These are phyloP conservation scores for Bos javanicus DNA, from an alignment of 2,113 vertebrate genomes.

Conservation along the genomic window DNA sequence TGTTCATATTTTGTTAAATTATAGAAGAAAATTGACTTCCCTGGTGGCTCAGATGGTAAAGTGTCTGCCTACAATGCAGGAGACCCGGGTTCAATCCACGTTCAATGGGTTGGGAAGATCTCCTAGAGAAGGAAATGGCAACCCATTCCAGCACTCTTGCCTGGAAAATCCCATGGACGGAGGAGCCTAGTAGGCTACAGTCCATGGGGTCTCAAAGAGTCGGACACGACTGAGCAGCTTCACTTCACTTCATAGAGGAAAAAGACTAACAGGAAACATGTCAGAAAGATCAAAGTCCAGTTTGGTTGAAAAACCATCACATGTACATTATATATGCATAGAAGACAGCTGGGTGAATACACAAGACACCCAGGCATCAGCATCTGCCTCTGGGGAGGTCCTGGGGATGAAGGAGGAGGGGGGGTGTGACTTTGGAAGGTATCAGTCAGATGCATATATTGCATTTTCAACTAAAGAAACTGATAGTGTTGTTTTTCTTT, in stretches of 20 bases:
- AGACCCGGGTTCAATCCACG: fast-evolving
- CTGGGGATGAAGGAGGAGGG: too few relatives aligned
- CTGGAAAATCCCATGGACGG: background rate
- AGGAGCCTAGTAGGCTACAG: background rate
- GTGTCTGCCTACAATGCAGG: fast-evolving
- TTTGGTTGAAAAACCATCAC: background rate
- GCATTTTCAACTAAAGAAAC: background rate
- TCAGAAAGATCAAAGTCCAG: background rate
- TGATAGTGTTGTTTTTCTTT: background rate
- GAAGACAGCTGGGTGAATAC: background rate
- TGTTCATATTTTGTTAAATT: background rate
- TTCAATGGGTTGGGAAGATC: background rate
- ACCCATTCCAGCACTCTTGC: background rate
- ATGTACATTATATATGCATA: fast-evolving
- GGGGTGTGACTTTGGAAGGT: background rate
- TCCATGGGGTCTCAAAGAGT: background rate
- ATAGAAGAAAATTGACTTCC: background rate
- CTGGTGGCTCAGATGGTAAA: background rate
- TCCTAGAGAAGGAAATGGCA: background rate
- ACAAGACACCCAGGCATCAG: background rate
- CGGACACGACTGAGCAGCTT: background rate
- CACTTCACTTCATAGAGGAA: background rate
- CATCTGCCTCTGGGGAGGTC: background rate
- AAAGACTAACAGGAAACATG: background rate
- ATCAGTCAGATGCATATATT: too few relatives aligned